Evolutionary conservation across 1,140 invertebrate species (phyloP).

Genomic region (Tetramorium parvispinum): DNA sequence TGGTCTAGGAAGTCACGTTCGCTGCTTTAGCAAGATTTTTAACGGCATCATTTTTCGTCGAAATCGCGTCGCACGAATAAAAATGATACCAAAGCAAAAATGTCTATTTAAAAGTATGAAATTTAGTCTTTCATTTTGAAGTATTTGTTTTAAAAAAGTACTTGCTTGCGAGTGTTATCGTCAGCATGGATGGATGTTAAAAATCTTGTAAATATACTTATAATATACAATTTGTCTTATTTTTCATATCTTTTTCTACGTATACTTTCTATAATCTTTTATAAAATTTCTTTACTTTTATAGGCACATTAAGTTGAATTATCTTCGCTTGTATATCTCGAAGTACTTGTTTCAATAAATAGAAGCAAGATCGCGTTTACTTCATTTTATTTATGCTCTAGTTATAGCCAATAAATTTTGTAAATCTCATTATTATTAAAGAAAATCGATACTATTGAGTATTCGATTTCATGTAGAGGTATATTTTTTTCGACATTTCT

Average conservation of each 20-base stretch:
- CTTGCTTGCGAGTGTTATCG: background rate
- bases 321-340: background rate
- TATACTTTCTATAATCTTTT: background rate
- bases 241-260: background rate
- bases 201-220: background rate
- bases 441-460: background rate
- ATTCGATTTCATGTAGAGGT: background rate
- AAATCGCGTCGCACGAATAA: background rate
- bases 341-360: background rate
- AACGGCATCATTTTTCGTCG: background rate
- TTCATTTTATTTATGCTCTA: constrained; percentile 5
- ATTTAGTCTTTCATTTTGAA: background rate
- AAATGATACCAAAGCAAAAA: constrained; percentile 1
- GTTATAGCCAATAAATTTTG: background rate
- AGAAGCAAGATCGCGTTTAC: background rate
- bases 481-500: constrained; percentile 6
- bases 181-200: background rate
- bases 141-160: background rate
- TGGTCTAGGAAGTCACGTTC: background rate
- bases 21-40: constrained; percentile 10
- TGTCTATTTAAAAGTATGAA: background rate
- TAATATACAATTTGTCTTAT: background rate
- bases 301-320: background rate
- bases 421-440: background rate
- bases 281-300: background rate